Percentiles rank a stretch among this genome's conserved stretches.
Conservation (phyloP, 2,888 invertebrate genomes). For the Dryadula phaetusa region DNA sequence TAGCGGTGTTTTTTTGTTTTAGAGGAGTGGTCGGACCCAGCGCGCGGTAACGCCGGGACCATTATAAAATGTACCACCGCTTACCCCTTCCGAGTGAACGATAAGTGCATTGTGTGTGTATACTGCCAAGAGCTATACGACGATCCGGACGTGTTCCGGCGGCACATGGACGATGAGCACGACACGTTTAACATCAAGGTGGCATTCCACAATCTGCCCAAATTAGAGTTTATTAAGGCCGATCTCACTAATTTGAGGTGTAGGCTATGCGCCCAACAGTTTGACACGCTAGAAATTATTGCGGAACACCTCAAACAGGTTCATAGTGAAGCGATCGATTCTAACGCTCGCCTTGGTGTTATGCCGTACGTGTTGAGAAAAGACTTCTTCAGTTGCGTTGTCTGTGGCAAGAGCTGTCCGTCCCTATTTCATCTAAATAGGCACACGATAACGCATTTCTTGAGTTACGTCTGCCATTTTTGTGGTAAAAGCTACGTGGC, state of each 20-base stretch:
- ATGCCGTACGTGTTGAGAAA: constrained; percentile 71
- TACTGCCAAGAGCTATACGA: constrained; percentile 74
- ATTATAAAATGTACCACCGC: constrained; percentile 73
- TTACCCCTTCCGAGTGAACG: constrained; percentile 75
- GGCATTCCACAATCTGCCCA: constrained; percentile 70
- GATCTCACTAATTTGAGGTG: constrained; percentile 69
- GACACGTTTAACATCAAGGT: constrained; percentile 64
- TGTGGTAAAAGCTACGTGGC: constrained; percentile 75
- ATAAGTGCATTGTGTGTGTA: constrained; percentile 75
- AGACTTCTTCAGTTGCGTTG: constrained; percentile 64
- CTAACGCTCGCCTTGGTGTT: constrained; percentile 63
- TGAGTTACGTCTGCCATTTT: constrained; percentile 72
- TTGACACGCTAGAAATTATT: constrained; percentile 56
- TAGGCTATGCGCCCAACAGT: constrained; percentile 57
- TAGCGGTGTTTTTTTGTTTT: constrained; percentile 69
- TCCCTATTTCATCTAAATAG: constrained; percentile 69
- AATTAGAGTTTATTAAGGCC: constrained; percentile 71
- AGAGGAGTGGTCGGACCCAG: constrained; percentile 70
- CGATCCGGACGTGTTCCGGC: constrained; percentile 65
- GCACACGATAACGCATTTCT: constrained; percentile 74
- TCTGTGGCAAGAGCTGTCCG: constrained; percentile 68
- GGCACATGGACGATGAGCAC: constrained; percentile 70
- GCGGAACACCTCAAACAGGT: constrained; percentile 59
- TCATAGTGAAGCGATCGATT: constrained; percentile 58
- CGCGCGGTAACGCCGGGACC: constrained; percentile 71